These are phyloP conservation scores for Thecophora atra DNA, from an alignment of 2,888 invertebrate species.

Conservation along the genomic window DNA sequence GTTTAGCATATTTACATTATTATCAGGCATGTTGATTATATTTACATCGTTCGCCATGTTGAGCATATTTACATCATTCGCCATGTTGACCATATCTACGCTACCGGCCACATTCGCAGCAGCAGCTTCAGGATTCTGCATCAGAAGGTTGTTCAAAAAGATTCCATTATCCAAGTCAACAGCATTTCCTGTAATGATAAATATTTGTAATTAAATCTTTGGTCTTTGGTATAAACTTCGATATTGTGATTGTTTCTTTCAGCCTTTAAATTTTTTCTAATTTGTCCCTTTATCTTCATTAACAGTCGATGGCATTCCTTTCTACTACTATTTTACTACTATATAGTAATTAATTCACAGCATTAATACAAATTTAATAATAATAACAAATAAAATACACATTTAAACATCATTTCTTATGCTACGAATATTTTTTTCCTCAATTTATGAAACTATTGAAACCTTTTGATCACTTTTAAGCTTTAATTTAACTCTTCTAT, in stretches of 20 bases:
- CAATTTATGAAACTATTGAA: no score
- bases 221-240: no score
- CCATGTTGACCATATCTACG: conserved; percentile 2
- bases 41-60: background rate
- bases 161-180: conserved; percentile 42
- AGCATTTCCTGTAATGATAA: conserved; percentile 27
- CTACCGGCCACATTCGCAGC: background rate
- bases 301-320: no score
- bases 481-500: no score
- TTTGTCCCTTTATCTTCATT: no score
- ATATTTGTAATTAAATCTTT: conserved; percentile 2
- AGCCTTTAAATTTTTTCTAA: no score
- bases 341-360: no score
- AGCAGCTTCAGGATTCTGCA: conserved; percentile 1
- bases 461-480: no score
- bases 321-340: no score
- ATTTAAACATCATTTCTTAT: background rate
- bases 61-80: background rate
- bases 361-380: no score
- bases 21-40: conserved; percentile 9
- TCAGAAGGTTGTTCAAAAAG: conserved; percentile 28
- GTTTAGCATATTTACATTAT: background rate
- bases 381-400: background rate
- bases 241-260: no score
- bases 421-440: no score